Base-by-base conservation (phyloP, 1,140 invertebrate genomes). In the Solenopsis invicta region DNA sequence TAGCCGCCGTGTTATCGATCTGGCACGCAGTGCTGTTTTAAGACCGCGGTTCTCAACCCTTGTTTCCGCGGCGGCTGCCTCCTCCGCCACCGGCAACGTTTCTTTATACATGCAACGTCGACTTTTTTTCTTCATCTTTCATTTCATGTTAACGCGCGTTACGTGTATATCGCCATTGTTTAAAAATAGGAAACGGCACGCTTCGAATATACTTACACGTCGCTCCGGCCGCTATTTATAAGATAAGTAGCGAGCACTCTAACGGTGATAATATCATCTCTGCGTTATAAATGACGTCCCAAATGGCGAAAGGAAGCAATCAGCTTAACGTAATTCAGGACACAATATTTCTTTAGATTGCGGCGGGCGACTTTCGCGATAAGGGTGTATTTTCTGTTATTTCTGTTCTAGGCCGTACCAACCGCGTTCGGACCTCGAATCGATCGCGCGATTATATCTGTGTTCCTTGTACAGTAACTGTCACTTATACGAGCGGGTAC, bases 1-100 rank as follows among this genome's bases (percentile, higher is more conserved):
- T 92, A 90, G 87, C 80, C 77, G 88, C 80, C 72, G 72, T 84
- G 69, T 77, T 94, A 94, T 94, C 92, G 93, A 94, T 94, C 92
- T 93, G 92, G 54, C 77, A 87, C 89, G 91, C 92, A 94, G 92
- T 94, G 93, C 93, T 93, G 92, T 93, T 93, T 92, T 92, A 93
- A 93, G 89, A 88, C 92, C 93, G 93, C 86, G 93, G 90, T 87
- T 93, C 93, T 94, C 93, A 94, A 92, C 90, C 76, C 81, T 72
- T 72, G 34, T 75, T 86, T 87, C 75, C 88, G 10, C 48, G 16
- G 21, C 24, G 50, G 24, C n/a, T 10, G 34, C 1, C n/a, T 41
- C 8, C 34, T 41, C 5, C 50, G 24, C 9, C 37, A 29, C 4
- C 5, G n/a, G 16, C 10, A 9, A 78, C 16, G 59, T 41, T 9